These are phyloP conservation scores for Thumatha senex DNA, from an alignment of 2,888 invertebrate species.

Conservation along the genomic window DNA sequence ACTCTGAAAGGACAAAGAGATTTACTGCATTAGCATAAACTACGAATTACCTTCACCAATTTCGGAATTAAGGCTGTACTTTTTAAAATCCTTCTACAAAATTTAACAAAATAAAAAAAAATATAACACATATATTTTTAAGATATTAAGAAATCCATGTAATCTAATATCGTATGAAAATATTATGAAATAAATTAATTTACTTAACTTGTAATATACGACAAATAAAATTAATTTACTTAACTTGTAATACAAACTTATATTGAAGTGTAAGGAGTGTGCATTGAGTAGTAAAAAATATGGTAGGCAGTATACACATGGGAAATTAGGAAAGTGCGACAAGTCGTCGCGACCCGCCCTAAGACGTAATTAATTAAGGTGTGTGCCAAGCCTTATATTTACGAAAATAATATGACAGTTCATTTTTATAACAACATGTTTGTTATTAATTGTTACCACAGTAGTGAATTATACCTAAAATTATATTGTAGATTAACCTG, in stretches of 20 bases:
- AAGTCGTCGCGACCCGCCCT: constrained; percentile 64
- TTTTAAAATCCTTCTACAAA: too few species aligned
- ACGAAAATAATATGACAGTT: constrained; percentile 11
- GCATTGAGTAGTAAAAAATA: constrained; percentile 55
- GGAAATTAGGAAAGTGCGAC: constrained; percentile 75
- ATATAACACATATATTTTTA: too few species aligned
- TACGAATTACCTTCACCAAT: too few species aligned
- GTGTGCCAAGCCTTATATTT: constrained; percentile 34
- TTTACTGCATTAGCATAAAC: too few species aligned
- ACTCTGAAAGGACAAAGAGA: too few species aligned
- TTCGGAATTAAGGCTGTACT: too few species aligned
- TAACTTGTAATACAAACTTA: constrained; percentile 1
- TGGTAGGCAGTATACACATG: constrained; percentile 66
- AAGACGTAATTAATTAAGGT: constrained; percentile 76
- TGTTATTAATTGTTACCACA: neutral
- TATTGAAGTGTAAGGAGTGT: constrained; percentile 45
- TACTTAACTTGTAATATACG: constrained; percentile 1
- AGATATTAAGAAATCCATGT: neutral
- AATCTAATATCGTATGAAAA: neutral
- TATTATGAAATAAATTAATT: neutral
- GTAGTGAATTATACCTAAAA: too few species aligned
- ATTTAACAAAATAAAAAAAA: too few species aligned
- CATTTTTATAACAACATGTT: neutral
- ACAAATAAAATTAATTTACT: neutral
- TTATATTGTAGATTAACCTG: too few species aligned